A percentile compares a stretch with the other conserved stretches of the same genome.
phyloP scores from a whole-genome alignment of 2,797 vertebrate species.

The Poecilia velifera region DNA sequence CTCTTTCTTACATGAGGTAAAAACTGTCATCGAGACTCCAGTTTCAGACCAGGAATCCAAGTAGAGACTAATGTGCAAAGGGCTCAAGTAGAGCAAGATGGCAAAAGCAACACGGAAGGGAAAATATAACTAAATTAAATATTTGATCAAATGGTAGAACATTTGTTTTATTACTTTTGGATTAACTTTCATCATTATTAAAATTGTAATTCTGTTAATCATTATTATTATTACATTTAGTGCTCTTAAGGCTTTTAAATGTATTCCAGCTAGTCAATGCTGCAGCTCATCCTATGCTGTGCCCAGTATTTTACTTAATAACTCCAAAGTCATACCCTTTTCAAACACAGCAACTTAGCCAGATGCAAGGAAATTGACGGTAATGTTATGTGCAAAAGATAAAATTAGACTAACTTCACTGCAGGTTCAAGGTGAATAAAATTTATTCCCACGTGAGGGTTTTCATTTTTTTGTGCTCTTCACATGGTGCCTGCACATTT shows the following conservation, averaged over 20 bases:
- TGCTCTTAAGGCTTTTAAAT: background rate
- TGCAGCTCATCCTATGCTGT: conserved; percentile 17
- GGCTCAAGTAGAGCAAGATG: background rate
- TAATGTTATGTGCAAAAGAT: conserved; percentile 73
- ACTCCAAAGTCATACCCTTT: conserved; percentile 27
- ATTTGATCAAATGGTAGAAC: background rate
- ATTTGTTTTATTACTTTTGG: background rate
- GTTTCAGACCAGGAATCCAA: background rate
- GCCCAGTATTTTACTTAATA: background rate
- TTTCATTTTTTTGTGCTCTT: conserved; percentile 81
- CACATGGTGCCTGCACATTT: conserved; percentile 80
- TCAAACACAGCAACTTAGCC: conserved; percentile 26
- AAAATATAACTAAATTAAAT: background rate
- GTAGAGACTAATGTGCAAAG: background rate
- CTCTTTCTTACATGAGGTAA: background rate
- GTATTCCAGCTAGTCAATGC: conserved; percentile 15
- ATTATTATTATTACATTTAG: background rate
- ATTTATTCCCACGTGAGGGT: conserved; percentile 79
- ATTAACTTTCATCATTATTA: background rate
- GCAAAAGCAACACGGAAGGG: background rate
- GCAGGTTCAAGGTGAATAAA: conserved; percentile 82
- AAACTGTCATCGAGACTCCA: background rate
- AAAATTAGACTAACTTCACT: conserved; percentile 81
- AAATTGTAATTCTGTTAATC: too few relatives aligned
- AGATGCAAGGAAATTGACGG: conserved; percentile 36